These are phyloP conservation scores for Ctena decussata DNA, from an alignment of 2,888 invertebrate species.

Conservation along the genomic window DNA sequence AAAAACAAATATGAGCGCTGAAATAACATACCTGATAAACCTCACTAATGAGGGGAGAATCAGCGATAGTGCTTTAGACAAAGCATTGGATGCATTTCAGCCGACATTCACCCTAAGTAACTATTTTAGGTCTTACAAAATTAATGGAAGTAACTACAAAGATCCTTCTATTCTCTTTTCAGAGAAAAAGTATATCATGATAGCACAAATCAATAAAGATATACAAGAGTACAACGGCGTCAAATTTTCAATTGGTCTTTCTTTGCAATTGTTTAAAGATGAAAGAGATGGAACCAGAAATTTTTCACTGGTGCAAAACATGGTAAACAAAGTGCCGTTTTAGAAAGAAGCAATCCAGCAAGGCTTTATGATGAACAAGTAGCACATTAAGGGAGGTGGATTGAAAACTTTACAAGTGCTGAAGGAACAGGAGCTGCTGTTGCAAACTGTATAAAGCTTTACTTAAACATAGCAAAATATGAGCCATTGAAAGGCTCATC, in stretches of 20 bases:
- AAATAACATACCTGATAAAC: background rate
- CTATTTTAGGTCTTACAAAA: conserved; percentile 35
- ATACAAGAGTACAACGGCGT: conserved; percentile 8
- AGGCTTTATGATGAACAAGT: conserved; percentile 14
- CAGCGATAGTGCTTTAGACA: background rate
- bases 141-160: conserved; percentile 22
- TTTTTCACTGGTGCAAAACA: background rate
- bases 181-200: conserved; percentile 38
- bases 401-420: conserved; percentile 29
- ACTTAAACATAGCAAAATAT: conserved; percentile 40
- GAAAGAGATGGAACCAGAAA: background rate
- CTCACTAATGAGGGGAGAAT: background rate
- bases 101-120: conserved; percentile 3
- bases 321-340: conserved; percentile 23
- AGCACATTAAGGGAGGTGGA: conserved; percentile 5
- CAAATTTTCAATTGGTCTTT: background rate
- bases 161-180: conserved; percentile 26
- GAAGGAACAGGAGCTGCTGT: too few species aligned
- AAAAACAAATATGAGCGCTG: background rate
- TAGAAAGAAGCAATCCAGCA: conserved; percentile 1
- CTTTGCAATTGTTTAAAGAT: background rate
- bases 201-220: background rate
- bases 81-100: background rate
- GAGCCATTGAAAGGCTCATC: conserved; percentile 46
- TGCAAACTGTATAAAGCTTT: conserved; percentile 36